A percentile compares a stretch with the other conserved stretches of the same genome.
Conservation (phyloP, 30 jellyfish, hydroid and myxozoan species). For the Calvadosia cruxmelitensis region DNA sequence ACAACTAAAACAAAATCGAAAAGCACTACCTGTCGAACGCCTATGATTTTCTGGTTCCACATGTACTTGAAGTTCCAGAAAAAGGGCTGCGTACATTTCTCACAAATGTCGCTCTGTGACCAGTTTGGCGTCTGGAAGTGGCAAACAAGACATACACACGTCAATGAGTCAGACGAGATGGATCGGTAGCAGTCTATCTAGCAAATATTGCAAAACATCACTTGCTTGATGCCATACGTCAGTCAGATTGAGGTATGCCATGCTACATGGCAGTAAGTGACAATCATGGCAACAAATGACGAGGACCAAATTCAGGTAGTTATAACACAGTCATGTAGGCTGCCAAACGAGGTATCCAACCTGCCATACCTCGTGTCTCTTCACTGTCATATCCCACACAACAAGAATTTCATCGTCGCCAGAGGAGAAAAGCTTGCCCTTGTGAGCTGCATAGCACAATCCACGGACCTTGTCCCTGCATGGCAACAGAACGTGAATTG, state of each 20-base stretch:
- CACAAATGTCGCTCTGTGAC: constrained; percentile 98
- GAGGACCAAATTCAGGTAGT: no score
- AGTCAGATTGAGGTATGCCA: no score
- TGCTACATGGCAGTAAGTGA: no score
- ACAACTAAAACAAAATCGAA: no score
- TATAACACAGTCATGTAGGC: no score
- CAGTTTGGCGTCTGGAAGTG: constrained; percentile 79
- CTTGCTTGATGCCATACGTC: no score
- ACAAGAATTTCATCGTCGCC: constrained; percentile 77
- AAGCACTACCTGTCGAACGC: constrained; percentile 84
- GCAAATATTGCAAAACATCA: neutral
- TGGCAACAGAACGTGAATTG: neutral
- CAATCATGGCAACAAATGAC: no score
- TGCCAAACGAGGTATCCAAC: no score
- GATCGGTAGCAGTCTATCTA: neutral
- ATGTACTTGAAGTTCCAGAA: constrained; percentile 95
- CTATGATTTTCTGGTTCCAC: constrained; percentile 85
- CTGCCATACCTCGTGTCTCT: constrained; percentile 62
- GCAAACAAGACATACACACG: no score
- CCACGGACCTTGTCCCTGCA: constrained; percentile 64
- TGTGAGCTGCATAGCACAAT: constrained; percentile 44
- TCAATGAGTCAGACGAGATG: neutral
- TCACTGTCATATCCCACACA: constrained; percentile 78
- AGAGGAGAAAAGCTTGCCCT: constrained; percentile 48
- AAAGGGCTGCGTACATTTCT: constrained; percentile 87